These are phyloP conservation scores for Cepphus grylle DNA, from an alignment of 2,113 vertebrate genomes.

Conservation along the genomic window DNA sequence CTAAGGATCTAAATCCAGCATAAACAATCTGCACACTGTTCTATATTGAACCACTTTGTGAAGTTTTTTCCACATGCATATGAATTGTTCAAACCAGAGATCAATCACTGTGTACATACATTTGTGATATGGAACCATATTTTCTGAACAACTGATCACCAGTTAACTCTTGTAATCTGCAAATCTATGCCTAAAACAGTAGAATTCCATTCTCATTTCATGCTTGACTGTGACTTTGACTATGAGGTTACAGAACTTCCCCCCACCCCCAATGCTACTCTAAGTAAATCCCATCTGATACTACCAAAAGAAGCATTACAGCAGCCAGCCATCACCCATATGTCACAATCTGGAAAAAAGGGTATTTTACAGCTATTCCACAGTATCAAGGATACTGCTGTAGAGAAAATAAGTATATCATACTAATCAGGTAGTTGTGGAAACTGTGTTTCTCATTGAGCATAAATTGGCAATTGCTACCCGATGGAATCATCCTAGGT, in stretches of 20 bases:
- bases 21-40: not conserved
- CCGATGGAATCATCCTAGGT: not conserved
- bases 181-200: not conserved
- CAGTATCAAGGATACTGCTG: not conserved
- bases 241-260: not conserved
- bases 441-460: not conserved
- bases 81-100: not conserved
- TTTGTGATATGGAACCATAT: not conserved
- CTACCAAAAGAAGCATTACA: not conserved
- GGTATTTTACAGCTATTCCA: not conserved
- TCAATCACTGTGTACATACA: not conserved
- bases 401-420: not conserved
- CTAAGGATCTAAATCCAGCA: not conserved
- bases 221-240: not conserved
- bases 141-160: not conserved
- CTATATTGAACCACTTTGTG: not conserved
- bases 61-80: accelerated
- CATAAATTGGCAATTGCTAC: not conserved
- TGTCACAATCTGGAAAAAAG: not conserved
- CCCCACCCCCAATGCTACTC: not conserved
- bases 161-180: not conserved
- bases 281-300: not conserved
- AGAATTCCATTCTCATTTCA: not conserved
- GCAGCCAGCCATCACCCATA: not conserved
- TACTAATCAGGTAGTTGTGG: not conserved